Percentiles rank a stretch among this genome's conserved stretches.
These are phyloP conservation scores for Todus mexicanus DNA, from an alignment of 2,797 vertebrate genomes.

Conservation along the genomic window DNA sequence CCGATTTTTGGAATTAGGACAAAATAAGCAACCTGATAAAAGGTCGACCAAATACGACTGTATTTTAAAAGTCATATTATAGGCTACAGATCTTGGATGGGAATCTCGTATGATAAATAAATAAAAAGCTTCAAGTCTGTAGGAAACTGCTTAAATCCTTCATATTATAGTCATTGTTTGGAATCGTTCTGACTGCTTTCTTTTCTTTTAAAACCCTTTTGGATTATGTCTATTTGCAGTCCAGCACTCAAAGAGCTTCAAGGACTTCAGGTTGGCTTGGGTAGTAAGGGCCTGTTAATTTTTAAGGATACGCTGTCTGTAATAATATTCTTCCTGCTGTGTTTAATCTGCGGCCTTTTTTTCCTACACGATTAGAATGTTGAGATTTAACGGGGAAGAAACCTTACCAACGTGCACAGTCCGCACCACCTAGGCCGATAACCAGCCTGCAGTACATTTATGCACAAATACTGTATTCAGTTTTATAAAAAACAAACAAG, in stretches of 20 bases:
- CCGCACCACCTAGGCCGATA: neutral
- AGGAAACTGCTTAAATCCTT: neutral
- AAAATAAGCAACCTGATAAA: neutral
- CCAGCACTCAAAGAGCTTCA: neutral
- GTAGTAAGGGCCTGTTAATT: neutral
- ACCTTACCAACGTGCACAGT: neutral
- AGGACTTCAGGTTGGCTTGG: neutral
- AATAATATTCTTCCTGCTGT: neutral
- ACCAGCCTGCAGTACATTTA: neutral
- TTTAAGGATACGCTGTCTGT: neutral
- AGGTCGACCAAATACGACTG: neutral
- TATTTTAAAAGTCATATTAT: neutral
- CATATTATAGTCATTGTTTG: neutral
- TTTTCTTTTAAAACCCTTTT: neutral
- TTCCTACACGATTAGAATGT: neutral
- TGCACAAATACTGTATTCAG: neutral
- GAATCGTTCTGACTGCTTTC: accelerated
- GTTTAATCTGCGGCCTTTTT: neutral
- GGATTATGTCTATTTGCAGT: neutral
- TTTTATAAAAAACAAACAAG: neutral
- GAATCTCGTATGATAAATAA: neutral
- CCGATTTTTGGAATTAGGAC: neutral
- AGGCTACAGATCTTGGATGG: neutral
- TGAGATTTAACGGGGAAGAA: neutral
- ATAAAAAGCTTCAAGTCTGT: neutral